Evolutionary conservation across 1,140 invertebrate species (phyloP), one percentile per base, ranked within the genome.

Genomic region (Ptiloglossa arizonensis): DNA sequence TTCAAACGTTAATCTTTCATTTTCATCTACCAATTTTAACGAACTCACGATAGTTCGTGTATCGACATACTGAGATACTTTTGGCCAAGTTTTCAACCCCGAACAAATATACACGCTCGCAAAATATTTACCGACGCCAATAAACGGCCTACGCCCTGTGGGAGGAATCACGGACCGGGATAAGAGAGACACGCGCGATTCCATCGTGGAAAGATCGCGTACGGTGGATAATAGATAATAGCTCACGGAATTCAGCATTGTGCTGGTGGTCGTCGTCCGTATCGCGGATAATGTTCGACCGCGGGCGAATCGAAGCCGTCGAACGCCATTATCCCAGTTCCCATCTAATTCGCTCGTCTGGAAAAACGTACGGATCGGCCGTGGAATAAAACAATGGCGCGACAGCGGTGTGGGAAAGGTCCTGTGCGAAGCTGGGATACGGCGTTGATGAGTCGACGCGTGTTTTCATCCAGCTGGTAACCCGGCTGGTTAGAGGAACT

Each of bases 381-480:
- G 50, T 2, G 46, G 29, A 64, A 52, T 44, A 17, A 66, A 50
- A 83, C 76, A 70, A 84, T 83, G 71, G 64, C 50, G 48, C 71
- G 74, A 84, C 56, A 66, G 29, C 46, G 15, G 63, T 75, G 81
- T 84, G 82, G 81, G 82, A 84, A 83, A 83, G 82, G 79, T 79
- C 64, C 50, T 69, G n/a, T n/a, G n/a, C n/a, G 41, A 72, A 27
- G 56, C 48, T 50, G 62, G 81, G 13, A 48, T n/a, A n/a, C 56
- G 46, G 48, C 50, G 75, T 24, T 15, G 63, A 48, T 22, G 8
- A 70, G 68, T 67, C 72, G 80, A 80, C 62, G 50, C 67, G 78
- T 60, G 59, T 81, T 76, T 79, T 56, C 9, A 60, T 48, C 68
- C 56, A 0, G 1, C 15, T 0, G 15, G 5, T 57, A 67, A 81